Conservation (phyloP, 2,888 invertebrate genomes). For the Agrotis clavis region DNA sequence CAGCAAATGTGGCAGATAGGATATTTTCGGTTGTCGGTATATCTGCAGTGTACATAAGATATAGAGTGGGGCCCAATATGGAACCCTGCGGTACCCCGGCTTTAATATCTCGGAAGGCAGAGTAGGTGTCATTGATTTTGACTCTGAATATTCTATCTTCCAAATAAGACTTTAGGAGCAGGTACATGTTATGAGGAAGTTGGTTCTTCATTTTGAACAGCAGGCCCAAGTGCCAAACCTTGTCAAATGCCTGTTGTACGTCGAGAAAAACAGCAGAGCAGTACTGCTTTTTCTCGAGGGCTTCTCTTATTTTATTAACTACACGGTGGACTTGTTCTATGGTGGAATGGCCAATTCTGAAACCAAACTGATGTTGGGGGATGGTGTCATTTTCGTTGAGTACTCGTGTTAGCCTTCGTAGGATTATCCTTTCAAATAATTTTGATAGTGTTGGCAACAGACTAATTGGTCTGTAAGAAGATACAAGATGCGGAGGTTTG, state of each 20-base stretch:
- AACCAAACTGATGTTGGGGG: not conserved
- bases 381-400: not conserved
- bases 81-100: conserved; percentile 52
- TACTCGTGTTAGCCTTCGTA: not conserved
- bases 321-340: not conserved
- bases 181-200: conserved; percentile 34
- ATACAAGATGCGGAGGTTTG: not conserved
- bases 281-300: not conserved
- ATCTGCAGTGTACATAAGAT: conserved; percentile 44
- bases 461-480: not conserved
- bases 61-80: conserved; percentile 45
- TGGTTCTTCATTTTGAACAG: conserved; percentile 30
- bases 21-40: conserved; percentile 22
- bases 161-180: not conserved
- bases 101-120: conserved; percentile 25
- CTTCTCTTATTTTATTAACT: not conserved
- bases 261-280: not conserved
- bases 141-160: conserved; percentile 36
- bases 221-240: not conserved
- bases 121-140: not conserved
- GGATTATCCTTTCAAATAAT: not conserved
- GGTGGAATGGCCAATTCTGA: conserved; percentile 1
- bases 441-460: not conserved
- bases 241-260: not conserved
- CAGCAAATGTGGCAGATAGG: conserved; percentile 1